phyloP scores from a whole-genome alignment of 2,888 invertebrate species.

The Azorinus chamasolen region DNA sequence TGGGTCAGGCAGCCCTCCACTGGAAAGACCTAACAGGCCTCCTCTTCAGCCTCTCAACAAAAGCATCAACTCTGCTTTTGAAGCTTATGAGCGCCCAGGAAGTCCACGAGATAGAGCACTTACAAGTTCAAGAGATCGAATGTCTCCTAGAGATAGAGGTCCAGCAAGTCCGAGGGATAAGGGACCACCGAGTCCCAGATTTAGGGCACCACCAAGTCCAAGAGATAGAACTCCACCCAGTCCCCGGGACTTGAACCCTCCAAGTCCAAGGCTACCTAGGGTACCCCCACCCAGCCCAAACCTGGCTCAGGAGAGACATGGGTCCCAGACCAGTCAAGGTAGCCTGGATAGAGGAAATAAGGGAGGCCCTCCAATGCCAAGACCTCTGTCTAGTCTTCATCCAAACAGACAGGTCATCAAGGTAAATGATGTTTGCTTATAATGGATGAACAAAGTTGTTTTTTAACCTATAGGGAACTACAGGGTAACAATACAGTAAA shows the following conservation, averaged over 20 bases:
- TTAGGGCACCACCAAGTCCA: conserved; percentile 42
- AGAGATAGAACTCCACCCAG: conserved; percentile 39
- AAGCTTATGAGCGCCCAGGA: conserved; percentile 73
- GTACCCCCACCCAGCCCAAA: conserved; percentile 63
- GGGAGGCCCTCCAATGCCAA: conserved; percentile 11
- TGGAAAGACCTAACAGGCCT: conserved; percentile 64
- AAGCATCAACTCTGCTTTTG: conserved; percentile 75
- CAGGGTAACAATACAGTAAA: too few relatives aligned
- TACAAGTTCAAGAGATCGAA: too few relatives aligned
- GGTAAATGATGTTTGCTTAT: conserved; percentile 3
- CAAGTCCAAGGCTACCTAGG: conserved; percentile 55
- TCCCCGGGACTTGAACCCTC: conserved; percentile 54
- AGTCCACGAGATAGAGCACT: conserved; percentile 37
- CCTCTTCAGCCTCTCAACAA: conserved; percentile 68
- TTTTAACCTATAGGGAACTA: too few relatives aligned
- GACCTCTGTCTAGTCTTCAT: conserved; percentile 31
- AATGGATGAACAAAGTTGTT: conserved; percentile 10
- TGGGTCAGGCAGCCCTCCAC: conserved; percentile 62
- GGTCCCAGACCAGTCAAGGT: conserved; percentile 40
- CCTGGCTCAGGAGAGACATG: conserved; percentile 41
- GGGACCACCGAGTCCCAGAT: conserved; percentile 36
- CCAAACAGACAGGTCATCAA: conserved; percentile 23
- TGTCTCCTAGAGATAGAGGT: background rate
- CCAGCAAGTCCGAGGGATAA: conserved; percentile 24
- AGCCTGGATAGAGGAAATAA: conserved; percentile 34